A percentile compares a stretch with the other conserved stretches of the same genome.
Evolutionary conservation across 2,113 vertebrate species (phyloP).

Genomic region (Greenwoodochromis staneri): DNA sequence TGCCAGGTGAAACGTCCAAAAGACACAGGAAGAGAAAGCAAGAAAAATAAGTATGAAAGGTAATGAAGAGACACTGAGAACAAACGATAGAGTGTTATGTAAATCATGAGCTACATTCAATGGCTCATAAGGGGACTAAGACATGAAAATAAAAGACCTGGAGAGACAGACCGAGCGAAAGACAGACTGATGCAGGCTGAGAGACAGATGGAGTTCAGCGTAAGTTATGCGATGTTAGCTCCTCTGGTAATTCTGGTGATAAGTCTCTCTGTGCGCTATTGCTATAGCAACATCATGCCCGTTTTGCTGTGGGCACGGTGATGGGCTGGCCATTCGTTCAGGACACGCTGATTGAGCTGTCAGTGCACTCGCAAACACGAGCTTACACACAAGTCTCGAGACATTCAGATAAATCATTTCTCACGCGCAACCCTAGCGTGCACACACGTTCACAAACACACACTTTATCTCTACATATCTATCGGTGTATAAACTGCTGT

Average conservation of each 20-base stretch:
- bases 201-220: slow-evolving; percentile 18
- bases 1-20: neutral
- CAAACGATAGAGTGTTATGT: neutral
- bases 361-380: slow-evolving; percentile 6
- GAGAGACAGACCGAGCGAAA: neutral
- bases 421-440: neutral
- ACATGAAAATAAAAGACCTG: neutral
- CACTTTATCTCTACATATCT: slow-evolving; percentile 8
- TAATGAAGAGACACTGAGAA: neutral
- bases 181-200: neutral
- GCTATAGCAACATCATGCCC: slow-evolving; percentile 54
- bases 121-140: neutral
- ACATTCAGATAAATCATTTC: slow-evolving; percentile 31
- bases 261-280: slow-evolving; percentile 43
- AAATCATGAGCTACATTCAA: neutral
- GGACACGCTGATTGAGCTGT: slow-evolving; percentile 63
- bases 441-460: neutral
- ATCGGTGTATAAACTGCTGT: slow-evolving; percentile 17
- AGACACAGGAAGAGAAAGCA: neutral
- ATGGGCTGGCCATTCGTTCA: slow-evolving; percentile 46
- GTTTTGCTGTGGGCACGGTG: slow-evolving; percentile 28
- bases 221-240: slow-evolving; percentile 56
- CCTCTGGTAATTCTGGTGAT: slow-evolving; percentile 52
- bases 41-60: neutral
- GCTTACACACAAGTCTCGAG: neutral